A percentile compares a stretch with the other conserved stretches of the same genome.
phyloP scores from a whole-genome alignment of 2,113 vertebrate genomes.

The Cygnus buccinator region DNA sequence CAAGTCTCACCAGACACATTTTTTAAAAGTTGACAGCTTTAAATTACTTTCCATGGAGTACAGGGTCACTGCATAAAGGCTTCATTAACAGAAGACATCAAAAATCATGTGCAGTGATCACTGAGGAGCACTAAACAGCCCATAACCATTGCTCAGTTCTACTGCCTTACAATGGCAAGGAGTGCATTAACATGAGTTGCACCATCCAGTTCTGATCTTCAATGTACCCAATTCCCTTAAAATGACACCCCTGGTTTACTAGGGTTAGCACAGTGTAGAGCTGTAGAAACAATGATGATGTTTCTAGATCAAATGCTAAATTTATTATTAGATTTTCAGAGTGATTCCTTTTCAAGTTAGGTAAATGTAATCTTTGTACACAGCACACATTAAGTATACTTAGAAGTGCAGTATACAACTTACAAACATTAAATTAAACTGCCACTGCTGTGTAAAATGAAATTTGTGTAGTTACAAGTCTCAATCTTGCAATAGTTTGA shows the following conservation, averaged over 20 bases:
- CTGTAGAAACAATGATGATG: neutral
- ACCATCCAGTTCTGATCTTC: neutral
- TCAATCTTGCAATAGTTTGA: neutral
- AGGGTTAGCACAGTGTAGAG: neutral
- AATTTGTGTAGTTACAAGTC: neutral
- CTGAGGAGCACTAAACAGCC: neutral
- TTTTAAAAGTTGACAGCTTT: neutral
- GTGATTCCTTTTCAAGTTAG: neutral
- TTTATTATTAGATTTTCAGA: neutral
- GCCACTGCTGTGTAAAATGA: neutral
- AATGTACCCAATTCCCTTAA: neutral
- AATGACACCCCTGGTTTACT: neutral
- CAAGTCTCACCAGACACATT: neutral
- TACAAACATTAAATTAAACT: neutral
- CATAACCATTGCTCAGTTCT: neutral
- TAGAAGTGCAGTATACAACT: neutral
- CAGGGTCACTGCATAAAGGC: neutral
- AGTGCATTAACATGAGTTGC: rapidly evolving
- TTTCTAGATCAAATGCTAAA: neutral
- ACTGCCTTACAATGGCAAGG: neutral
- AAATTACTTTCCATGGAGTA: neutral
- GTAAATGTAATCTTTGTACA: neutral
- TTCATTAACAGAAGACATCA: neutral
- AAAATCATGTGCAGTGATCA: neutral
- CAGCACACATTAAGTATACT: neutral